A percentile compares a stretch with the other conserved stretches of the same genome.
Evolutionary conservation across 2,888 invertebrate species (phyloP).

Genomic region (Mesodorylaimus sp.): DNA sequence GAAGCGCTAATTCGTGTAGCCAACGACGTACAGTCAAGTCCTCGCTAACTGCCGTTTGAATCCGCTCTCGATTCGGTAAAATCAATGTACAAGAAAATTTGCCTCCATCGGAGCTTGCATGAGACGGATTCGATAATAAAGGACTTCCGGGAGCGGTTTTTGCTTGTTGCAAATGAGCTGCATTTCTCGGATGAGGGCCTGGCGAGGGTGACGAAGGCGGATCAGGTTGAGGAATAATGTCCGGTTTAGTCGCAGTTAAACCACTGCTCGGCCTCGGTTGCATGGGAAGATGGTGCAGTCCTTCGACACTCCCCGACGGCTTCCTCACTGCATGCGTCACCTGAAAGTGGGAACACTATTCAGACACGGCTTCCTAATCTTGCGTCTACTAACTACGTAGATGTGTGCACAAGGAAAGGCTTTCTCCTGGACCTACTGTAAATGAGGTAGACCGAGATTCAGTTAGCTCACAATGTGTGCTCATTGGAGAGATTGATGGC

Average conservation of each 20-base stretch:
- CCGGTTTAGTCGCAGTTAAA: too few species aligned
- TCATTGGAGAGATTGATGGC: too few species aligned
- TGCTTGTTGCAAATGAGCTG: not conserved
- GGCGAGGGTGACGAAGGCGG: constrained; percentile 2
- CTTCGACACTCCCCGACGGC: too few species aligned
- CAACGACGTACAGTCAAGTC: constrained; percentile 5
- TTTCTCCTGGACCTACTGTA: too few species aligned
- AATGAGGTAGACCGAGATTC: too few species aligned
- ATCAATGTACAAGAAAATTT: not conserved
- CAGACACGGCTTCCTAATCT: too few species aligned
- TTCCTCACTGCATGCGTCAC: too few species aligned
- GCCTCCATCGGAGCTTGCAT: not conserved
- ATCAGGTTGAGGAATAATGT: constrained; percentile 1
- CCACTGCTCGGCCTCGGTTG: constrained; percentile 4
- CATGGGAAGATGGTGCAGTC: constrained; percentile 13
- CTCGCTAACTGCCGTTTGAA: not conserved
- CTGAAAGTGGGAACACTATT: too few species aligned
- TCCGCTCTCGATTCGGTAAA: not conserved
- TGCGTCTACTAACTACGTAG: too few species aligned
- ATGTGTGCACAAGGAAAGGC: too few species aligned
- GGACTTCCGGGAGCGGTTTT: too few species aligned
- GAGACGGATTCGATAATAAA: not conserved
- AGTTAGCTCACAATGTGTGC: too few species aligned
- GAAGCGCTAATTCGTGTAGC: not conserved
- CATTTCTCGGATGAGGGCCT: not conserved